Percentiles rank a stretch among this genome's conserved stretches.
Evolutionary conservation across 1,140 invertebrate species (phyloP).

Genomic region (Anoplolepis gracilipes): DNA sequence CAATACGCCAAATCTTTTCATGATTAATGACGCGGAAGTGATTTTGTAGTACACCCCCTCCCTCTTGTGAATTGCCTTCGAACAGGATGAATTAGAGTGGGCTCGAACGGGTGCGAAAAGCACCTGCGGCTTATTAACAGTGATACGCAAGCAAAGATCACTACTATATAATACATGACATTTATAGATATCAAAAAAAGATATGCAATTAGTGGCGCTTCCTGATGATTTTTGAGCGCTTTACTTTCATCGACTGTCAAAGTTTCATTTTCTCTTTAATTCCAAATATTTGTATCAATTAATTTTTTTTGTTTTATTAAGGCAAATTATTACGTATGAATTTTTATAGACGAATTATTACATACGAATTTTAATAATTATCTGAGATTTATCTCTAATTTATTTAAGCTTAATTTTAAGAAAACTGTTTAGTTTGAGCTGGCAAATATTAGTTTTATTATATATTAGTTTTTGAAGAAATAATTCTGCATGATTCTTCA

Average conservation of each 20-base stretch:
- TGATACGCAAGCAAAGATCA: slow-evolving; percentile 9
- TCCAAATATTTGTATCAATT: background rate
- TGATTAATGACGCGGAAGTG: slow-evolving; percentile 74
- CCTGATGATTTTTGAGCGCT: background rate
- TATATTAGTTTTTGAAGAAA: slow-evolving; percentile 2
- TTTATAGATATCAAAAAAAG: background rate
- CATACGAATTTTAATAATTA: background rate
- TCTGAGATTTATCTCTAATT: background rate
- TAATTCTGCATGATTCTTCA: slow-evolving; percentile 25
- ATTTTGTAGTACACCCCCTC: slow-evolving; percentile 56
- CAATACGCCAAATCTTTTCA: slow-evolving; percentile 67
- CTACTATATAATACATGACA: background rate
- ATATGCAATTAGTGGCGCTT: background rate
- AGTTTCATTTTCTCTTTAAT: background rate
- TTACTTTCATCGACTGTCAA: background rate
- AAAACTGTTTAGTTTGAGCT: background rate
- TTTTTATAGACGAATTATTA: too few relatives aligned
- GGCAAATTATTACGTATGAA: too few relatives aligned
- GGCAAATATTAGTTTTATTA: too few relatives aligned
- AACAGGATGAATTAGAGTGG: slow-evolving; percentile 24
- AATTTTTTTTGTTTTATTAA: background rate
- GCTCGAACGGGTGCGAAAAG: slow-evolving; percentile 6
- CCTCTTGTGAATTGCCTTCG: slow-evolving; percentile 57
- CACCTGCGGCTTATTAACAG: slow-evolving; percentile 44
- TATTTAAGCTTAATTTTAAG: background rate